These are phyloP conservation scores for Balearica regulorum DNA, from an alignment of 2,797 vertebrate species.

Conservation along the genomic window DNA sequence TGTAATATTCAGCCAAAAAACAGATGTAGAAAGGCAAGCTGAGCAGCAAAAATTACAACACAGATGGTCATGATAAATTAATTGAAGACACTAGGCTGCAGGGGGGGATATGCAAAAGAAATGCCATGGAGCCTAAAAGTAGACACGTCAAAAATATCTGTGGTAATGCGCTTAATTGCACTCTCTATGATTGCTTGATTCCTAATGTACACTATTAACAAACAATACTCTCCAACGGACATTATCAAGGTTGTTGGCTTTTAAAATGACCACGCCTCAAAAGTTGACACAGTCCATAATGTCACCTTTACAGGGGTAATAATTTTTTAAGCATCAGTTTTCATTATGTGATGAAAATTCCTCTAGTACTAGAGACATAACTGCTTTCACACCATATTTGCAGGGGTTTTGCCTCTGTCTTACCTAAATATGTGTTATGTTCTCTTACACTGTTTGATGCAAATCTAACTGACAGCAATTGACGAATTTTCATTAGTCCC, in stretches of 20 bases:
- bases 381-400: not conserved
- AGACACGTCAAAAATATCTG: constrained; percentile 60
- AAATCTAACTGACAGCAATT: not conserved
- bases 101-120: constrained; percentile 3
- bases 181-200: constrained; percentile 43
- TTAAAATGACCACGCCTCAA: constrained; percentile 16
- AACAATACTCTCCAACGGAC: constrained; percentile 12
- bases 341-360: not conserved
- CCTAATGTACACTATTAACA: not conserved
- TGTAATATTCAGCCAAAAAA: constrained; percentile 33
- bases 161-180: constrained; percentile 58
- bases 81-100: constrained; percentile 24
- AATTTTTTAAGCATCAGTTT: not conserved
- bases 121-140: not conserved
- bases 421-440: not conserved
- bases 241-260: constrained; percentile 20
- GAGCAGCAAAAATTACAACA: constrained; percentile 29
- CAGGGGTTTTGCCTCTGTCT: not conserved
- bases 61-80: constrained; percentile 58
- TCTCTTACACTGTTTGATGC: not conserved
- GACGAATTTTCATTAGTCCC: not conserved
- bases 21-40: constrained; percentile 36
- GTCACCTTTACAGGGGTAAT: not conserved
- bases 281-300: not conserved
- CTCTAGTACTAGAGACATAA: not conserved